Conservation (phyloP, 2,113 vertebrate genomes). For the Perccottus glenii region DNA sequence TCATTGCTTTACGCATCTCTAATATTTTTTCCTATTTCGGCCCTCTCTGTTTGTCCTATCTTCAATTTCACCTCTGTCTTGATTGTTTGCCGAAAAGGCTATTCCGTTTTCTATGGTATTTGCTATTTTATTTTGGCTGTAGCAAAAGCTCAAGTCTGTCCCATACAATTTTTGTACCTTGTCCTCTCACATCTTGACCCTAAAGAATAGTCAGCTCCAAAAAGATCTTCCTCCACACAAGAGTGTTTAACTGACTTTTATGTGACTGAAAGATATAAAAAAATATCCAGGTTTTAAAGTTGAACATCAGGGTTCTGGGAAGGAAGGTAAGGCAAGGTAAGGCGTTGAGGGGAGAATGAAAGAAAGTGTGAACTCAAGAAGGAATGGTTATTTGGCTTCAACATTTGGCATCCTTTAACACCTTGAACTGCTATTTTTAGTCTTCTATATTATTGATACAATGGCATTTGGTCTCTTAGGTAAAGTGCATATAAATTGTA, state of each 20-base stretch:
- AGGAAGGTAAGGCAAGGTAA: conserved; percentile 5
- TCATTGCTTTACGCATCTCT: conserved; percentile 17
- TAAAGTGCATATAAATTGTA: neutral
- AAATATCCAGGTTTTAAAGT: conserved; percentile 13
- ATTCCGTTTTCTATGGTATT: conserved; percentile 27
- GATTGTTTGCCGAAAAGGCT: conserved; percentile 27
- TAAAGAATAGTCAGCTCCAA: neutral
- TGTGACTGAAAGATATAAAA: conserved; percentile 22
- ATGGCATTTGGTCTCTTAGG: too few relatives aligned
- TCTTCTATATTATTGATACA: too few relatives aligned
- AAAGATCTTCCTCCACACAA: neutral
- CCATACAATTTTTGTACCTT: conserved; percentile 1
- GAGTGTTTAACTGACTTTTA: neutral
- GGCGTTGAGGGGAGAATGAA: conserved; percentile 17
- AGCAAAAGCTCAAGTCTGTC: neutral
- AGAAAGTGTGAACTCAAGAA: neutral
- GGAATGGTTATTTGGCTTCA: neutral
- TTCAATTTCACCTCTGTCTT: conserved; percentile 4
- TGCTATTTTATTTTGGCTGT: conserved; percentile 22
- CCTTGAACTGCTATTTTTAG: too few relatives aligned
- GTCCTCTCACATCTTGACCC: conserved; percentile 5
- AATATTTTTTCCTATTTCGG: neutral
- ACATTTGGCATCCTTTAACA: too few relatives aligned
- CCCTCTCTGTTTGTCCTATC: neutral
- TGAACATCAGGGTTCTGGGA: conserved; percentile 16